These are phyloP conservation scores for Carpatolechia fugitivella DNA, from an alignment of 2,888 invertebrate genomes.

Conservation along the genomic window DNA sequence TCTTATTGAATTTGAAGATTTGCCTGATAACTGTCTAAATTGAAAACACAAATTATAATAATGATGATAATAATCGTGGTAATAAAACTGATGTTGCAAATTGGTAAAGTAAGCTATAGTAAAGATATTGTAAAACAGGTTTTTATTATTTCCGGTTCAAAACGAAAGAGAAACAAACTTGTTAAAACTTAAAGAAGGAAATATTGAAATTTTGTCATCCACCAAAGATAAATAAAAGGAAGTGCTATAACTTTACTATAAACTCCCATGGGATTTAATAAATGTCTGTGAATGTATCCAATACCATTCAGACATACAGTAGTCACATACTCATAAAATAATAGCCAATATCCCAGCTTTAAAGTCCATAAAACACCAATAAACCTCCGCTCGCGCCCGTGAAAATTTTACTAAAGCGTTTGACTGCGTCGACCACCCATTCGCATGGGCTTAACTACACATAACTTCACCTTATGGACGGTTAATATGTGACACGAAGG, in stretches of 20 bases:
- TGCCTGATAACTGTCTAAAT: not conserved
- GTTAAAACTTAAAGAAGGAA: no score
- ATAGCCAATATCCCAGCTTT: slow-evolving; percentile 16
- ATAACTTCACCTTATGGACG: slow-evolving; percentile 43
- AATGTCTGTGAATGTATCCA: slow-evolving; percentile 1
- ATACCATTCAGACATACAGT: slow-evolving; percentile 4
- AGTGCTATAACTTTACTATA: not conserved
- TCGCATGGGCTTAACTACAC: slow-evolving; percentile 37
- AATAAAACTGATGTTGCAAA: not conserved
- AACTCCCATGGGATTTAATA: not conserved
- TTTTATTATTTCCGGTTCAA: not conserved
- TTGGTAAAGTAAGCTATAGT: not conserved
- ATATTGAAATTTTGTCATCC: not conserved
- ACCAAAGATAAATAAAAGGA: not conserved
- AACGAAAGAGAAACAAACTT: not conserved
- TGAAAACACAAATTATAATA: not conserved
- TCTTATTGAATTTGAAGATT: not conserved
- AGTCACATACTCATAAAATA: slow-evolving; percentile 8
- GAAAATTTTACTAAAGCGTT: slow-evolving; percentile 45
- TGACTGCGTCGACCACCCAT: slow-evolving; percentile 57
- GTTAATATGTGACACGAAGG: slow-evolving; percentile 53
- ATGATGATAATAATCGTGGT: not conserved
- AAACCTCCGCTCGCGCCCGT: slow-evolving; percentile 16
- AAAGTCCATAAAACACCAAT: slow-evolving; percentile 31
- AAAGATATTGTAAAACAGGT: not conserved